A percentile compares a stretch with the other conserved stretches of the same genome.
Conservation (phyloP, 2,113 vertebrate species). For the Tetraodon nigroviridis region DNA sequence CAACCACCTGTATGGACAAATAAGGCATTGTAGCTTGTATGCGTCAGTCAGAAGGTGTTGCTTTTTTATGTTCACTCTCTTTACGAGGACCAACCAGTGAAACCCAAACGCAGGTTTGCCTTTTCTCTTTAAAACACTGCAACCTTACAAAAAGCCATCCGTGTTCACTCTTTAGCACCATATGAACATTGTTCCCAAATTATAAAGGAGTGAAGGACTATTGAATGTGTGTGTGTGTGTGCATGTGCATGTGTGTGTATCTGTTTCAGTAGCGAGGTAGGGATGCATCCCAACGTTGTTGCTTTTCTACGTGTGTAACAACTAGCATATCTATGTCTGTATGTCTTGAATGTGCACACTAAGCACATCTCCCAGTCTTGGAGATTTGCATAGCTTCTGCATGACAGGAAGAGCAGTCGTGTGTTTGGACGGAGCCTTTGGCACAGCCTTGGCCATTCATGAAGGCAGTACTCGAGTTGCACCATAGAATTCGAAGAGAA, state of each 20-base stretch:
- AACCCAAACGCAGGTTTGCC: constrained; percentile 39
- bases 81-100: constrained; percentile 11
- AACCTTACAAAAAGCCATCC: constrained; percentile 44
- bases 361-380: constrained; percentile 60
- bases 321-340: constrained; percentile 3
- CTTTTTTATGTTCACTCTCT: constrained; percentile 30
- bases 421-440: constrained; percentile 58
- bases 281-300: constrained; percentile 40
- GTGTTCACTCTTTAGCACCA: constrained; percentile 63
- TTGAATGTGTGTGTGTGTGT: constrained; percentile 33
- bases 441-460: constrained; percentile 59
- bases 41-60: constrained; percentile 32
- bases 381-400: constrained; percentile 72
- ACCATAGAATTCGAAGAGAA: constrained; percentile 63
- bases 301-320: constrained; percentile 17
- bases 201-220: constrained; percentile 56
- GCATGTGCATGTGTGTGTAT: constrained; percentile 36
- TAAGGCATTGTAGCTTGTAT: constrained; percentile 44
- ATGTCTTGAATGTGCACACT: constrained; percentile 35
- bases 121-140: constrained; percentile 29
- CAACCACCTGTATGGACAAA: constrained; percentile 17
- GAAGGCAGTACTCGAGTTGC: constrained; percentile 67
- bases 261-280: constrained; percentile 47
- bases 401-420: constrained; percentile 68
- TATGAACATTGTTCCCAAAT: constrained; percentile 71